Evolutionary conservation across 2,888 invertebrate species (phyloP).

Genomic region (Timema podura): DNA sequence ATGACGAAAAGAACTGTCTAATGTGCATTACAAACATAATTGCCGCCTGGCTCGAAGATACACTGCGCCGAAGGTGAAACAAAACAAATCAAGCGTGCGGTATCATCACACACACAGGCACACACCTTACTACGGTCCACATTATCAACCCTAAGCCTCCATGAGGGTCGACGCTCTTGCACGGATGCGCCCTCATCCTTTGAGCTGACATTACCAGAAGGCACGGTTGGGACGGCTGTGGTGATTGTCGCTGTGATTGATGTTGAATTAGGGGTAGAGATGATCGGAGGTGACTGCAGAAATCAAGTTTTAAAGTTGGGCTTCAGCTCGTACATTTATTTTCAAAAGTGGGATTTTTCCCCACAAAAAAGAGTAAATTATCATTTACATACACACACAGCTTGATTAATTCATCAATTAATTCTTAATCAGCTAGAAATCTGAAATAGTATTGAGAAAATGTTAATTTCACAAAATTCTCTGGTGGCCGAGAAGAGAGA

Average conservation of each 20-base stretch:
- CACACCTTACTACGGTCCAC: constrained; percentile 72
- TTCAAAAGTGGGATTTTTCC: too few species aligned
- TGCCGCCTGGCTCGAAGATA: not conserved
- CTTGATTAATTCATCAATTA: too few species aligned
- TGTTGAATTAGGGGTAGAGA: constrained; percentile 31
- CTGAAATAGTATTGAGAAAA: too few species aligned
- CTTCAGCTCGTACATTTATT: too few species aligned
- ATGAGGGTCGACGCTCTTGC: constrained; percentile 82
- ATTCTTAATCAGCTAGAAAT: too few species aligned
- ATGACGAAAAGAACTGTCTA: too few species aligned
- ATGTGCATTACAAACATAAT: too few species aligned
- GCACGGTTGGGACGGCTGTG: constrained; percentile 50
- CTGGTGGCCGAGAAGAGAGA: too few species aligned
- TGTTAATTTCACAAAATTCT: too few species aligned
- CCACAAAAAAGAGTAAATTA: too few species aligned
- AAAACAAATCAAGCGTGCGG: too few species aligned
- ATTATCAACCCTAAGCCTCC: constrained; percentile 87
- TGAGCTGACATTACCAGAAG: constrained; percentile 35
- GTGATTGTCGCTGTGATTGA: constrained; percentile 55
- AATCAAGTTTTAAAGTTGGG: constrained; percentile 18
- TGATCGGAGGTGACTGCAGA: constrained; percentile 24
- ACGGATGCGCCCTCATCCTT: constrained; percentile 29
- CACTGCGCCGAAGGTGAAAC: not conserved
- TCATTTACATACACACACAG: too few species aligned
- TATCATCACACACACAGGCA: constrained; percentile 16